These are phyloP conservation scores for Pollicipes pollicipes DNA, from an alignment of 1,140 invertebrate genomes.

Conservation along the genomic window DNA sequence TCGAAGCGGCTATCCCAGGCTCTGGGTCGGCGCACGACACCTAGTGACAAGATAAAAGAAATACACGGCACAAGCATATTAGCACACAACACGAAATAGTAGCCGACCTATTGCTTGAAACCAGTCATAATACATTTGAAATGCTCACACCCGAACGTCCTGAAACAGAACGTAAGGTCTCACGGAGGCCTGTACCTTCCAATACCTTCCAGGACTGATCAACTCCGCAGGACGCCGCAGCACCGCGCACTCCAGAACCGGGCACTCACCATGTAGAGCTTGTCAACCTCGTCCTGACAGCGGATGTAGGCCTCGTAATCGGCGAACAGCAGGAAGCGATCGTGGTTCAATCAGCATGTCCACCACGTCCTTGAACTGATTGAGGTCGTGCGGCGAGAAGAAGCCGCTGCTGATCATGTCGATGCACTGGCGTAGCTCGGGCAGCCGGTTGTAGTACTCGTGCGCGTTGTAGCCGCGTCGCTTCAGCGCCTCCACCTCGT, in stretches of 20 bases:
- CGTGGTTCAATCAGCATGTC: slow-evolving; percentile 83
- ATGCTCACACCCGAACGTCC: too few species aligned
- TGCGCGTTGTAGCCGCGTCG: slow-evolving; percentile 76
- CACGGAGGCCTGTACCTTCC: too few species aligned
- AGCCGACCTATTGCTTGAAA: too few species aligned
- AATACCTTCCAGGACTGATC: too few species aligned
- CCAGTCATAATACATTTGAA: too few species aligned
- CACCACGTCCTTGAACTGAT: slow-evolving; percentile 72
- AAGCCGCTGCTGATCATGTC: slow-evolving; percentile 94
- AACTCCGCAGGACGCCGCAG: too few species aligned
- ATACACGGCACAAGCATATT: slow-evolving; percentile 85
- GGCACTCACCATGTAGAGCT: slow-evolving; percentile 52
- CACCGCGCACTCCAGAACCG: too few species aligned
- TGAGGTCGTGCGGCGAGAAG: slow-evolving; percentile 83
- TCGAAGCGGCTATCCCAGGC: slow-evolving; percentile 92
- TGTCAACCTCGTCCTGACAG: slow-evolving; percentile 71
- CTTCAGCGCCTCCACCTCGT: slow-evolving; percentile 69
- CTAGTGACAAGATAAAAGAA: slow-evolving; percentile 88
- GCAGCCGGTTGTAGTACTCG: slow-evolving; percentile 76
- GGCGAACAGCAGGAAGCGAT: too few species aligned
- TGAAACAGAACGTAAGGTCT: too few species aligned
- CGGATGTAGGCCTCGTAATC: slow-evolving; percentile 91
- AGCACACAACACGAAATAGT: slow-evolving; percentile 87
- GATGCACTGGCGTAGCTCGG: slow-evolving; percentile 77
- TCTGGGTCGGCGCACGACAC: slow-evolving; percentile 90